Evolutionary conservation across 2,113 vertebrate species (phyloP).

Genomic region (Oenanthe melanoleuca): DNA sequence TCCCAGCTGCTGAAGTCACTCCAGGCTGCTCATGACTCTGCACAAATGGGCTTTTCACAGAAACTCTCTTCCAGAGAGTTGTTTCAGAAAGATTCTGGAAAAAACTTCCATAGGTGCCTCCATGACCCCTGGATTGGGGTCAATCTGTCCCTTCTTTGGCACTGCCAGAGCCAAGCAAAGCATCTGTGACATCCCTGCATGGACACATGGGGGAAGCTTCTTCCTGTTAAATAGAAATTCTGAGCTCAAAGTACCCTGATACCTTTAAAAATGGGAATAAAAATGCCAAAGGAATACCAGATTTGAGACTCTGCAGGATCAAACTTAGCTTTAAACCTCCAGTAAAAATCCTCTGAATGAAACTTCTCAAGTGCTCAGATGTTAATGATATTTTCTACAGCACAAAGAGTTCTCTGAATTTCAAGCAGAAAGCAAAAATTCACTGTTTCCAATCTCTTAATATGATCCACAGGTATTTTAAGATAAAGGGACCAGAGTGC

Average conservation of each 20-base stretch:
- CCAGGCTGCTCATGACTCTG: slow-evolving; percentile 26
- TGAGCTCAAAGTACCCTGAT: not conserved
- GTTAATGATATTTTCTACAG: not conserved
- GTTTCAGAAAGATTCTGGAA: not conserved
- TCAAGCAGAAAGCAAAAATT: not conserved
- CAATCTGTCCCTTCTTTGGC: not conserved
- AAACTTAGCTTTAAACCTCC: not conserved
- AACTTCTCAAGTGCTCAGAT: not conserved
- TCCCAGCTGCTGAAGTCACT: slow-evolving; percentile 62
- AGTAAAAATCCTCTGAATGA: not conserved
- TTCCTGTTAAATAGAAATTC: not conserved
- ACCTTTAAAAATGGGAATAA: not conserved
- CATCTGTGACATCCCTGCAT: not conserved
- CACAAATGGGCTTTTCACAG: slow-evolving; percentile 37
- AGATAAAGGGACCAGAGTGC: not conserved
- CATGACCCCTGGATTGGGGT: not conserved
- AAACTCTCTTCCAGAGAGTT: not conserved
- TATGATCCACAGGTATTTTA: not conserved
- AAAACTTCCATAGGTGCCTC: not conserved
- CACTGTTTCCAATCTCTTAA: not conserved
- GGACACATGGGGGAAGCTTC: not conserved
- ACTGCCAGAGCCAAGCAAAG: not conserved
- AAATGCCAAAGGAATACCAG: not conserved
- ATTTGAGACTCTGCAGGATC: not conserved
- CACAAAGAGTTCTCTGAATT: not conserved